Base-by-base conservation (phyloP, 2,888 invertebrate genomes). In the Cotesia congregata region DNA sequence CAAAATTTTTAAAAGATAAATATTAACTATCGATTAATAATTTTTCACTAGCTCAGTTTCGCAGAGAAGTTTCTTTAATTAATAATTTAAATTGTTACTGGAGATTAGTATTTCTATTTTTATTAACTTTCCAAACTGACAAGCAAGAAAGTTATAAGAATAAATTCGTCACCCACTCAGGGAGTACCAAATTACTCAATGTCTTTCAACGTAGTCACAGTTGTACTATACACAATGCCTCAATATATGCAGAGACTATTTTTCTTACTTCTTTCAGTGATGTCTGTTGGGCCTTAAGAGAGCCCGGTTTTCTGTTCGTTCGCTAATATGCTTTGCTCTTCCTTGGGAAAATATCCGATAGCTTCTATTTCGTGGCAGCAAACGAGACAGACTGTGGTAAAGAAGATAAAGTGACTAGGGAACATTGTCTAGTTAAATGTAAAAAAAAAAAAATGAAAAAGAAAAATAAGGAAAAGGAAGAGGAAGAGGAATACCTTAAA, bases 201-300 rank as follows among this genome's bases (percentile, higher is more conserved):
- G 61, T 72, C 72, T 38, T 62, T 40, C 9, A 72, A 40, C 39
- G 41, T 60, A 62, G 60, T 77, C 75, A 71, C 61, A 73, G 69
- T 70, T 77, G 75, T 73, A 76, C 71, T 77, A 73, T 73, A 76
- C 71, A 75, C 71, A 78, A 79, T 79, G 79, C 76, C 75, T 72
- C 76, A 77, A 79, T 80, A 77, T 73, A 74, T 75, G 20, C 12
- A 69, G 67, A 79, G 76, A 78, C 77, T 77, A 79, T 79, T 76
- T 64, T 68, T 65, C 67, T 61, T 72, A 62, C 40, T 62, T 17
- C 3, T 17, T 17, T 74, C 65, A 30, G 40, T 69, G 72, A n/a
- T 65, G 60, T 64, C 75, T 60, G 15, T 12, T 65, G n/a, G 38
- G 40, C 65, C 61, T 67, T 20, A 65, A 65, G 9, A 12, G 50